Base-by-base conservation (phyloP, 2,113 vertebrate genomes). In the Syrmaticus mikado region DNA sequence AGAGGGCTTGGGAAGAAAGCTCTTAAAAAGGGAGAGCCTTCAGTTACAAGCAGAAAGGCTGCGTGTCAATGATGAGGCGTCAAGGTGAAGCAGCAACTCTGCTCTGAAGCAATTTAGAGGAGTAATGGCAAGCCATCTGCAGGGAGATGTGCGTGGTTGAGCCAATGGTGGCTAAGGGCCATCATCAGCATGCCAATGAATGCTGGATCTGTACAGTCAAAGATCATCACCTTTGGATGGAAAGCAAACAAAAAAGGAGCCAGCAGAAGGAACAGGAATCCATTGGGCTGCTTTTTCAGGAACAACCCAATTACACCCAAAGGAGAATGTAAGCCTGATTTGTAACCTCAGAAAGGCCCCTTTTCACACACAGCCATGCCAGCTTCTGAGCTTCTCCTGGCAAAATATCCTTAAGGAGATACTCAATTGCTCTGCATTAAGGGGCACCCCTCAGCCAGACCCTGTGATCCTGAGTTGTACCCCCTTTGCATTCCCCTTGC, bases 131-230 rank as follows among this genome's bases (percentile, higher is more conserved):
- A 76, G 62, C 8, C 20, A 66, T 28, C n/a, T 50, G 18, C 1
- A 0, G 82, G 72, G 75, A 40, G 52, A 91, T 0, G 0, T 1
- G 8, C 1, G 1, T 3, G 27, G 52, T 1, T 57, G 68, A 75
- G 76, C 7, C 36, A 24, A 1, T 0, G 40, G 52, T 24, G 68
- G 52, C 32, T 1, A 27, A 0, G 3, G 0, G 4, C 1, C 16
- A 24, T 20, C 60, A n/a, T 19, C 64, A 84, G 77, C 27, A 11
- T 0, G 1, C 41, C 32, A 43, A 12, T 5, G 24, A 65, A 22
- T 19, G 55, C 81, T 12, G 1, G 30, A 6, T 2, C 27, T 22
- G 28, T 1, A 5, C 11, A 22, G 40, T 6, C 79, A 61, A 13
- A 41, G 32, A 17, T 16, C 19, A 50, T 8, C 6, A 43, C 5